A percentile compares a stretch with the other conserved stretches of the same genome.
Evolutionary conservation across 2,888 invertebrate genomes (phyloP).

Genomic region (Congeria kusceri): DNA sequence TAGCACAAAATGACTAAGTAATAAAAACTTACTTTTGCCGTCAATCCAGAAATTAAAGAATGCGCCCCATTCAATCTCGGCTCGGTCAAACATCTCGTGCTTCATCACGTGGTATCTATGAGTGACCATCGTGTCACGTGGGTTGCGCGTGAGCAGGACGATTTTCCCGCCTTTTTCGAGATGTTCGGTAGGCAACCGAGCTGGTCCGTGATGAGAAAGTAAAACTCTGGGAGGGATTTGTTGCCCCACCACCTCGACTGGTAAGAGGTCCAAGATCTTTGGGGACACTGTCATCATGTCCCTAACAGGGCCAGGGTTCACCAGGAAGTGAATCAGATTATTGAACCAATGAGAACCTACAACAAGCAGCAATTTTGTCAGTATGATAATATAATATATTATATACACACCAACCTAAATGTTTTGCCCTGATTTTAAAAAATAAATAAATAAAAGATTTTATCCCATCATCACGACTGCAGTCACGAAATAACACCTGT

Average conservation of each 20-base stretch:
- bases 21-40: slow-evolving; percentile 9
- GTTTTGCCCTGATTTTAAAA: too few species aligned
- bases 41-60: slow-evolving; percentile 34
- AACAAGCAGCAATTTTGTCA: too few species aligned
- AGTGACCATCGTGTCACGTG: slow-evolving; percentile 32
- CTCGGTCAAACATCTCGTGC: slow-evolving; percentile 20
- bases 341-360: slow-evolving; percentile 31
- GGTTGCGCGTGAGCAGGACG: slow-evolving; percentile 27
- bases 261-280: slow-evolving; percentile 16
- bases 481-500: too few species aligned
- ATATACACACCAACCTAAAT: too few species aligned
- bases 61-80: slow-evolving; percentile 23
- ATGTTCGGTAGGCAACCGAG: slow-evolving; percentile 29
- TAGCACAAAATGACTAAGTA: too few species aligned
- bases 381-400: too few species aligned
- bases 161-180: slow-evolving; percentile 38
- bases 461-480: too few species aligned
- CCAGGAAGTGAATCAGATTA: slow-evolving; percentile 26
- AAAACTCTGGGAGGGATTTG: slow-evolving; percentile 14
- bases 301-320: slow-evolving; percentile 22
- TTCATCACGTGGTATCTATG: slow-evolving; percentile 30
- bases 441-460: too few species aligned
- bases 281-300: slow-evolving; percentile 11
- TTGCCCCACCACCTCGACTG: slow-evolving; percentile 21
- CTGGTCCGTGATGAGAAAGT: slow-evolving; percentile 15